Base-by-base conservation (phyloP, 1,140 invertebrate genomes). In the Achatina immaculata region DNA sequence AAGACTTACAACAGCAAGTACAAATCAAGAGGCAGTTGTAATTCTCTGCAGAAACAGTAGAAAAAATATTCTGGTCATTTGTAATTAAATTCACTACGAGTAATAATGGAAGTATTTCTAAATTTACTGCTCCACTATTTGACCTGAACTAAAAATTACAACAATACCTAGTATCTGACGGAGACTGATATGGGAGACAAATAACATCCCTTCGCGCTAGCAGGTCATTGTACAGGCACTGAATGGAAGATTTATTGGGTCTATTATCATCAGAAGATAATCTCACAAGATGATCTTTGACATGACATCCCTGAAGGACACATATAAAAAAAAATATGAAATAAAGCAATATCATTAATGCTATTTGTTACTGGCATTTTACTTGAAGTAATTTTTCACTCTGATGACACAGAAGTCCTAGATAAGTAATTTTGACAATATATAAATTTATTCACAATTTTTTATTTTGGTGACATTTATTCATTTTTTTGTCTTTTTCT, bases 241-340 rank as follows among this genome's bases (percentile, higher is more conserved):
- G 86, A 45, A 76, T 76, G 21, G 79, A 77, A 19, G 80, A 71
- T 51, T 86, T 82, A 58, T 43, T 78, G 7, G 66, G 7, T 24
- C 34, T 72, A n/a, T 85, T 83, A 28, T 31, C 66, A 28, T 78
- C 83, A 31, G 84, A 80, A 3, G 83, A 42, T 36, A 84, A 45
- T 58, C 84, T 86, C 38, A 91, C 84, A 38, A 90, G 85, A 77
- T 91, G 90, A 81, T 91, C 90, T 73, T 88, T 85, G 19, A 89
- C 87, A 65, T 87, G 75, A 76, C 90, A 91, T 4, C 90, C 90
- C 90, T 91, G 84, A 34, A 82, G 81, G 65, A 73, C n/a, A n/a
- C n/a, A n/a, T n/a, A n/a, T n/a, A 48, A 51, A 65, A 21, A 82
- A 68, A 31, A 75, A 24, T 55, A 28, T 80, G 34, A 38, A 48